Percentiles rank a stretch among this genome's conserved stretches.
Conservation (phyloP, 2,888 invertebrate genomes). For the Saturnia japonica region DNA sequence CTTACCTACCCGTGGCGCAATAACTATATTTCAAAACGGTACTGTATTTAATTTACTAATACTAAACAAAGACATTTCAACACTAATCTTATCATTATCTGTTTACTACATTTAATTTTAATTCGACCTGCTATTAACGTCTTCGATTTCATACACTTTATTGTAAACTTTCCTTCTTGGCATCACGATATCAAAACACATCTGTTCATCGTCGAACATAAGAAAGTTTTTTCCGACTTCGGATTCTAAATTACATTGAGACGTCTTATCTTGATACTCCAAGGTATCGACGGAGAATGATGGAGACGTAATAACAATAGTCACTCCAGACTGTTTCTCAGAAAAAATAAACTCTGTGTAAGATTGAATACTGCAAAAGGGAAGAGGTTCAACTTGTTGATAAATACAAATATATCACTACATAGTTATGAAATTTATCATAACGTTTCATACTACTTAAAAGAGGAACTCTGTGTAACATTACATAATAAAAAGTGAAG, state of each 20-base stretch:
- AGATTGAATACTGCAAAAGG: constrained; percentile 53
- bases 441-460: not conserved
- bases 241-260: constrained; percentile 66
- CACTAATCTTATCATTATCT: constrained; percentile 1
- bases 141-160: constrained; percentile 66
- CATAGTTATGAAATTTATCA: not conserved
- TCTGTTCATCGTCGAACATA: constrained; percentile 66
- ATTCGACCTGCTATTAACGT: constrained; percentile 65
- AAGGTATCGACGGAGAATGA: constrained; percentile 38
- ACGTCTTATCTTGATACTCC: constrained; percentile 50
- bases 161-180: constrained; percentile 48
- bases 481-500: too few relatives aligned
- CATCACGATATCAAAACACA: constrained; percentile 45
- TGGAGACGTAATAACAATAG: constrained; percentile 39
- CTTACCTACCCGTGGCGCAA: not conserved
- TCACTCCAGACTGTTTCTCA: constrained; percentile 43
- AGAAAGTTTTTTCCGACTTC: constrained; percentile 61
- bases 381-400: not conserved
- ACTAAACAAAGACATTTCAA: not conserved
- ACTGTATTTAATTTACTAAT: not conserved
- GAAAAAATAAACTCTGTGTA: constrained; percentile 47
- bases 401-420: not conserved
- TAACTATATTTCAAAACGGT: not conserved
- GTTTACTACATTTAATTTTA: not conserved
- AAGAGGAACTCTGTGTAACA: too few relatives aligned